Evolutionary conservation across 2,113 vertebrate species (phyloP).

Genomic region (Phrynosoma platyrhinos): DNA sequence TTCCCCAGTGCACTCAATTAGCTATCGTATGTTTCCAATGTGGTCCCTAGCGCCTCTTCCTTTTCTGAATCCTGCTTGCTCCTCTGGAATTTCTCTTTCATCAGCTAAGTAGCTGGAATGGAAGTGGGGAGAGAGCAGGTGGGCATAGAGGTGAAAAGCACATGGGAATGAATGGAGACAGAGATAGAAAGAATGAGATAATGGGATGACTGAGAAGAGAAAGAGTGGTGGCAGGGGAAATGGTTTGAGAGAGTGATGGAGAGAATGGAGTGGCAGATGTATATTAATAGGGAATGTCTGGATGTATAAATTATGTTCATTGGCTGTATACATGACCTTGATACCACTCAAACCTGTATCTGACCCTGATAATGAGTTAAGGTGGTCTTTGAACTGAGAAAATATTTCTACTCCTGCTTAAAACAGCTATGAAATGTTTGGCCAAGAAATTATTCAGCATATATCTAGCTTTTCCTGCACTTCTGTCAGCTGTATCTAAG

Average conservation of each 20-base stretch:
- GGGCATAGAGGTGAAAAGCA: neutral
- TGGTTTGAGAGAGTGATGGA: neutral
- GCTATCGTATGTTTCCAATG: too few species aligned
- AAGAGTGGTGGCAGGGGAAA: too few species aligned
- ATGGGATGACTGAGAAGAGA: neutral
- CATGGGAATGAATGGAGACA: neutral
- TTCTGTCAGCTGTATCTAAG: neutral
- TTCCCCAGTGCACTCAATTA: too few species aligned
- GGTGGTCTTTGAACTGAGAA: too few species aligned
- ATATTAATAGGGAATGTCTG: neutral
- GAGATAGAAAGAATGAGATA: neutral
- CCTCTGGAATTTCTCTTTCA: too few species aligned
- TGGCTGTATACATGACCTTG: neutral
- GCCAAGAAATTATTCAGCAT: neutral
- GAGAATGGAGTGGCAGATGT: neutral
- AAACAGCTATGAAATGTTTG: neutral
- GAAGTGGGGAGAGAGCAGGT: neutral
- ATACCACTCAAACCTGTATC: too few species aligned
- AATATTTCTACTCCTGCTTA: neutral
- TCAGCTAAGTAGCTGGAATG: too few species aligned
- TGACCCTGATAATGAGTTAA: too few species aligned
- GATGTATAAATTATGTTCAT: neutral
- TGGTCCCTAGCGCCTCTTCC: too few species aligned
- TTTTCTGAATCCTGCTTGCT: too few species aligned
- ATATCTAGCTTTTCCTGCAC: neutral